phyloP scores from a whole-genome alignment of 2,797 vertebrate genomes.

The Lithobates sylvaticus region DNA sequence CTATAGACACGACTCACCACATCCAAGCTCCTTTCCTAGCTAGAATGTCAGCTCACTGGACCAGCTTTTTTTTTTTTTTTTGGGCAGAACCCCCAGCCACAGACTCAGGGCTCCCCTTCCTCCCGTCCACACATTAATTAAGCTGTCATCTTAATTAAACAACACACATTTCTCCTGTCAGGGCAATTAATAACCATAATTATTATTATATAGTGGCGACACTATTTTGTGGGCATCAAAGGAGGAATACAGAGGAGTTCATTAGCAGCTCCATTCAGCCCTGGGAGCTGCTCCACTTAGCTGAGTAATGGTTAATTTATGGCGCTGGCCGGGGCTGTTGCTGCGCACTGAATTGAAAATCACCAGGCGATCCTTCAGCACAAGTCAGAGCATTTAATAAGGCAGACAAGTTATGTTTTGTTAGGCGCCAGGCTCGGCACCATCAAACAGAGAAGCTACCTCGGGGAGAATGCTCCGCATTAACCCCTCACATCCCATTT shows the following conservation, averaged over 20 bases:
- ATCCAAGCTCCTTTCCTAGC: too few species aligned
- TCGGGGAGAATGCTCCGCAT: conserved; percentile 78
- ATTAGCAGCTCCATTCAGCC: conserved; percentile 9
- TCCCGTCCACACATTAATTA: background rate
- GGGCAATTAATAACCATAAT: conserved; percentile 13
- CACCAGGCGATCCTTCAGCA: conserved; percentile 80
- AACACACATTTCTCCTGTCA: background rate
- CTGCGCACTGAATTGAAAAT: conserved; percentile 9
- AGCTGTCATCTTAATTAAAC: background rate
- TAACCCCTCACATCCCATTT: too few species aligned
- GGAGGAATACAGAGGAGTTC: background rate
- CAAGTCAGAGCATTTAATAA: conserved; percentile 85
- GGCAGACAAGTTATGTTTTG: conserved; percentile 86
- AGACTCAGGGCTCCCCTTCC: too few species aligned
- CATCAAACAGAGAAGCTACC: conserved; percentile 84
- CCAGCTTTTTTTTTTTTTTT: background rate
- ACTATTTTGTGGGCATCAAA: background rate
- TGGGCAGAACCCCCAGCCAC: background rate
- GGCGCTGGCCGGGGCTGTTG: conserved; percentile 64
- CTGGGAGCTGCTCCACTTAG: conserved; percentile 10
- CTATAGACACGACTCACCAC: too few species aligned
- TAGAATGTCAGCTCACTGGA: conserved; percentile 24
- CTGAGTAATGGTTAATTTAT: conserved; percentile 52
- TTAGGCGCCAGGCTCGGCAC: conserved; percentile 86
- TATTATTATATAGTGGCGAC: background rate